Evolutionary conservation across 2,888 invertebrate species (phyloP), one percentile per base, ranked within the genome.

Genomic region (Pollenia griseotomentosa): DNA sequence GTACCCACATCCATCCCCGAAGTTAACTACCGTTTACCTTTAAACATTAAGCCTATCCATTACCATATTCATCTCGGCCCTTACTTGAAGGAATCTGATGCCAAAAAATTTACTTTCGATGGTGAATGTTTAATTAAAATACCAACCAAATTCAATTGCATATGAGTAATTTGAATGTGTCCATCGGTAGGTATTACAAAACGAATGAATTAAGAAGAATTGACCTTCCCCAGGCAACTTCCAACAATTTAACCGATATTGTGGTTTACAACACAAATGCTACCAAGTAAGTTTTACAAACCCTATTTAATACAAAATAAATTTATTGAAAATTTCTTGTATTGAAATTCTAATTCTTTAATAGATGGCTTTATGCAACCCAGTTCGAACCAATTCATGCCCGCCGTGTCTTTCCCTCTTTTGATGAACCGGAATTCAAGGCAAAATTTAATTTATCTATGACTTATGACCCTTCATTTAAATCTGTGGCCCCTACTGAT

Each of bases 351-450:
- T n/a, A 61, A 40, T 5, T n/a, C 10, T 1, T 23, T 33, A 44
- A 0, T 14, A 95, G 95, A 55, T 95, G 94, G 94, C 93, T 95
- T 92, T 96, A 95, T 0, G 94, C 96, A 0, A 96, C 96, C 0
- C 96, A 96, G 90, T 96, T 96, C 90, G 94, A 96, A 93, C 94
- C 96, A 0, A 95, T 95, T 1, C 93, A 95, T 82, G 96, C 96
- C 0, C 95, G 55, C n/a, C 94, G 94, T 88, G 97, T 96, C 0
- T 97, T 97, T 92, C 97, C 97, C 44, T 96, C 96, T 90, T 97
- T 97, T 89, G 97, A 97, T 90, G 97, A 97, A 90, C 97, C 97
- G 0, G 94, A 94, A 11, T 93, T 95, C 87, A 97, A 97, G 91
- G 96, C 97, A 0, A 94, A 93, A 0, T 97, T 96, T 91, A 93